These are phyloP conservation scores for Electrophaes corylata DNA, from an alignment of 2,888 invertebrate genomes.

Conservation along the genomic window DNA sequence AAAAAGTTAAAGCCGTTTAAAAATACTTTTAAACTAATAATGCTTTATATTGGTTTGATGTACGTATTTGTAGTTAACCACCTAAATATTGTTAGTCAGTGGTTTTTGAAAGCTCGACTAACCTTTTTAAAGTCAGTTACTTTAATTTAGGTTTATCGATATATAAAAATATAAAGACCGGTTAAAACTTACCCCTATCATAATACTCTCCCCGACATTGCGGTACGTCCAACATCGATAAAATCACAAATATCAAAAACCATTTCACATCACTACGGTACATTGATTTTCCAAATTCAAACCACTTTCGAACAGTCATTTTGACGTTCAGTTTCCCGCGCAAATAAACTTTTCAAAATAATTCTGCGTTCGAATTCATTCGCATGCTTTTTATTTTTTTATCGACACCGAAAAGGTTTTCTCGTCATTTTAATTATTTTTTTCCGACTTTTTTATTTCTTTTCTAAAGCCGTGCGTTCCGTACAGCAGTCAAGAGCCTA, in stretches of 20 bases:
- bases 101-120: background rate
- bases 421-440: conserved; percentile 62
- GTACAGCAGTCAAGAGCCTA: conserved; percentile 66
- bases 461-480: conserved; percentile 58
- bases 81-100: background rate
- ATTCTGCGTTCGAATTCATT: conserved; percentile 40
- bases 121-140: too few species aligned
- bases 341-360: conserved; percentile 44
- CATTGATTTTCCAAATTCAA: conserved; percentile 59
- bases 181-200: conserved; percentile 62
- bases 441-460: conserved; percentile 42
- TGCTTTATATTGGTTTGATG: too few species aligned
- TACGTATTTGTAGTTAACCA: too few species aligned
- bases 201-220: conserved; percentile 60
- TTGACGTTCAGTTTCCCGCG: conserved; percentile 66
- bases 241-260: conserved; percentile 66
- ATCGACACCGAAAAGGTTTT: conserved; percentile 60
- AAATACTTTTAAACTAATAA: too few species aligned
- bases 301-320: conserved; percentile 77
- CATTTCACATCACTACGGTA: conserved; percentile 72
- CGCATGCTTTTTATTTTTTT: conserved; percentile 60
- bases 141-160: too few species aligned
- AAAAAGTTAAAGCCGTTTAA: too few species aligned
- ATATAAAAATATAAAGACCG: background rate
- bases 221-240: conserved; percentile 66